These are phyloP conservation scores for Hestina assimilis DNA, from an alignment of 1,140 invertebrate genomes.

Conservation along the genomic window DNA sequence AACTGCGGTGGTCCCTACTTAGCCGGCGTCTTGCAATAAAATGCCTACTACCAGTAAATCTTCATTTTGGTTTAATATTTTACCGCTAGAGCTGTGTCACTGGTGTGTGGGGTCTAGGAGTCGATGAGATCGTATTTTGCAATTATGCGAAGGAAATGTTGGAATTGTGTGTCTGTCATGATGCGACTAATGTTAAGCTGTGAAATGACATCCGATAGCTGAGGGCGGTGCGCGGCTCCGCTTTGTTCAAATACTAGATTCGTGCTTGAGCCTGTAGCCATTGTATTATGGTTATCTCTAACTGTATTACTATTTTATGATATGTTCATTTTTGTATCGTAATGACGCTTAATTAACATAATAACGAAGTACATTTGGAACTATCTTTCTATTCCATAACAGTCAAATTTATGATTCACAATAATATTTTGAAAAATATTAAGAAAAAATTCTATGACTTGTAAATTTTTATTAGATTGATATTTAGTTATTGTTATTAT, in stretches of 20 bases:
- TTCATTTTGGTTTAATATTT: not conserved
- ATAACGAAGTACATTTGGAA: no score
- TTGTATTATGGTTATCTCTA: constrained; percentile 27
- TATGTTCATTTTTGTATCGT: no score
- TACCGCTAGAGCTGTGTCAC: not conserved
- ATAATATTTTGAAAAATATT: no score
- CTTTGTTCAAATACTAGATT: constrained; percentile 63
- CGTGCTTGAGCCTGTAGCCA: constrained; percentile 32
- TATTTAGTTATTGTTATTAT: not conserved
- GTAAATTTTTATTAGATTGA: not conserved
- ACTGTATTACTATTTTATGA: not conserved
- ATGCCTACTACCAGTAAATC: no score
- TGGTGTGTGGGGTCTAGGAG: constrained; percentile 10
- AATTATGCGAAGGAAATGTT: constrained; percentile 34
- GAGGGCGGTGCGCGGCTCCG: constrained; percentile 47
- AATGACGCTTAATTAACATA: no score
- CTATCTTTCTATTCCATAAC: no score
- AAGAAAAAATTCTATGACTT: no score
- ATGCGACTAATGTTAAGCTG: constrained; percentile 57
- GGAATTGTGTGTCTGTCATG: constrained; percentile 39
- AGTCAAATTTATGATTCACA: no score
- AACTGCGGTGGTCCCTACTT: no score
- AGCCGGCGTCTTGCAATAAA: no score
- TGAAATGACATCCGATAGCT: constrained; percentile 59
- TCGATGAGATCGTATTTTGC: constrained; percentile 24